Conservation (phyloP, 1,140 invertebrate species). For the Potamilus streckersoni region DNA sequence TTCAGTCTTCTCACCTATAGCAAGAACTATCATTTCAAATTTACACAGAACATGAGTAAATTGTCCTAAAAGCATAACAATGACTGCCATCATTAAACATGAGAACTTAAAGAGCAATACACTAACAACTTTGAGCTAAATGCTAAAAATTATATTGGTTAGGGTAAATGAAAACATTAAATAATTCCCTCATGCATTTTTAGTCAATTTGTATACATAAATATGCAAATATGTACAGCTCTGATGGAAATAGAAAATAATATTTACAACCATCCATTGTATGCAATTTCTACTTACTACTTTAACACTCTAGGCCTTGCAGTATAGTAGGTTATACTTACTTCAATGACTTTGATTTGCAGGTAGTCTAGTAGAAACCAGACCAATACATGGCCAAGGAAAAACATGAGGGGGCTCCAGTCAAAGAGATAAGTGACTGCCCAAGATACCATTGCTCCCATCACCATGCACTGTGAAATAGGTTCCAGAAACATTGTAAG, state of each 20-base stretch:
- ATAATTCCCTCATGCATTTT: too few species aligned
- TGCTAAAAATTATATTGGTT: too few species aligned
- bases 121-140: too few species aligned
- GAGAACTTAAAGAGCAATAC: too few species aligned
- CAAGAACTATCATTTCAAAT: too few species aligned
- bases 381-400: slow-evolving; percentile 89
- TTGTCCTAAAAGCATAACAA: too few species aligned
- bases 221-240: too few species aligned
- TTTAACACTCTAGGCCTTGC: not conserved
- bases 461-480: slow-evolving; percentile 88
- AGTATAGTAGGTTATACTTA: slow-evolving; percentile 58
- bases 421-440: slow-evolving; percentile 80
- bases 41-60: too few species aligned
- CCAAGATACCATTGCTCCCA: slow-evolving; percentile 88
- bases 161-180: too few species aligned
- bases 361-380: slow-evolving; percentile 98
- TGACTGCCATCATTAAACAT: too few species aligned
- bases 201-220: too few species aligned
- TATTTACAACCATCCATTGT: not conserved
- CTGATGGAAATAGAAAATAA: not conserved
- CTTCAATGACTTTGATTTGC: slow-evolving; percentile 87
- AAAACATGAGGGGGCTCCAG: slow-evolving; percentile 90
- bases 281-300: not conserved
- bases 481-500: slow-evolving; percentile 90
- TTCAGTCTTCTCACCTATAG: too few species aligned